Conservation (phyloP, 1,140 invertebrate genomes). For the Xylocopa sonorina region DNA sequence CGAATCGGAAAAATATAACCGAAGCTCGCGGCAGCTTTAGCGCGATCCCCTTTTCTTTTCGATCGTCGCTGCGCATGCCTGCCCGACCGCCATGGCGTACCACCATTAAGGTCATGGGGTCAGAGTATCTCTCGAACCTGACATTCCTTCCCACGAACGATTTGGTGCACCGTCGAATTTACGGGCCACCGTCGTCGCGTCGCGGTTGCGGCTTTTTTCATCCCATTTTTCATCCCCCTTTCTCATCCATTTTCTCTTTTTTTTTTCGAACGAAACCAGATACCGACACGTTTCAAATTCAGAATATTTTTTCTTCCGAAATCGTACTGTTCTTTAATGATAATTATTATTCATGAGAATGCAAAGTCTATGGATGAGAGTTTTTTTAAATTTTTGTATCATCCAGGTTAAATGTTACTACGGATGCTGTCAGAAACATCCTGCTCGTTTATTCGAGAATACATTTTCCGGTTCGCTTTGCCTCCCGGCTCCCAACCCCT, state of each 20-base stretch:
- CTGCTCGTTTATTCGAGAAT: too few species aligned
- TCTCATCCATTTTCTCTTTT: not conserved
- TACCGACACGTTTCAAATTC: too few species aligned
- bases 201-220: not conserved
- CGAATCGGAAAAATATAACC: slow-evolving; percentile 48
- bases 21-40: slow-evolving; percentile 29
- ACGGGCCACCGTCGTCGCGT: not conserved
- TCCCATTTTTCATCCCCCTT: too few species aligned
- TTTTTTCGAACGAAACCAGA: not conserved
- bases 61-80: slow-evolving; percentile 21
- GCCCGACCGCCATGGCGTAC: not conserved
- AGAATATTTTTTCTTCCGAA: too few species aligned
- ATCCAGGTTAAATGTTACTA: not conserved
- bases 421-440: too few species aligned
- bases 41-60: slow-evolving; percentile 33
- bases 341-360: too few species aligned
- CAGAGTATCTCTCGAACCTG: slow-evolving; percentile 38
- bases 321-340: too few species aligned
- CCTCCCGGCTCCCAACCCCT: not conserved
- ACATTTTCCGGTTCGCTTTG: too few species aligned
- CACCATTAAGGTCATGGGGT: slow-evolving; percentile 45
- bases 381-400: too few species aligned
- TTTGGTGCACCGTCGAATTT: slow-evolving; percentile 41
- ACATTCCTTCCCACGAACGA: slow-evolving; percentile 45
- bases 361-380: too few species aligned